Conservation (phyloP, 2,888 invertebrate species). For the Acrobasis suavella region DNA sequence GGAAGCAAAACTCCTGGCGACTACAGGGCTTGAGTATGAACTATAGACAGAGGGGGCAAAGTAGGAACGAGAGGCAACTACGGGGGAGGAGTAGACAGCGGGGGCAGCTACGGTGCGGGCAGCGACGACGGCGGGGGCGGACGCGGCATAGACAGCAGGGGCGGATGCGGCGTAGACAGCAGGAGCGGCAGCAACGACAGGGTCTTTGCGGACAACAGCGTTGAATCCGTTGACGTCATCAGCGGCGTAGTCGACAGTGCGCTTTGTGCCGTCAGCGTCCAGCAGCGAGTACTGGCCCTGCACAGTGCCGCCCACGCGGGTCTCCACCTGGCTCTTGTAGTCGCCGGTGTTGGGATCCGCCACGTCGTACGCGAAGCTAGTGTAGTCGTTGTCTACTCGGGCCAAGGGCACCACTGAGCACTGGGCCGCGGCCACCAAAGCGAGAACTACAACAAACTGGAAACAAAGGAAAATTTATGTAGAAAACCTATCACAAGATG, state of each 20-base stretch:
- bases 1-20: constrained; percentile 28
- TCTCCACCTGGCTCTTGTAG: constrained; percentile 79
- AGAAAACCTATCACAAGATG: too few species aligned
- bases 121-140: constrained; percentile 30
- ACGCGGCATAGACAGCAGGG: constrained; percentile 30
- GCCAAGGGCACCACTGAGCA: constrained; percentile 60
- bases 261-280: constrained; percentile 79
- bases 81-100: constrained; percentile 29
- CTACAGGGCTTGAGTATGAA: constrained; percentile 30
- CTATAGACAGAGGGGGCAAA: constrained; percentile 37
- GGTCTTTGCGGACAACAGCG: constrained; percentile 79
- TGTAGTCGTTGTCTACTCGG: constrained; percentile 58
- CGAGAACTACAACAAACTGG: constrained; percentile 64
- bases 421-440: constrained; percentile 58
- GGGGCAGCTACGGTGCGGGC: constrained; percentile 28
- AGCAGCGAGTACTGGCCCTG: constrained; percentile 79
- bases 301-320: constrained; percentile 73
- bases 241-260: constrained; percentile 80
- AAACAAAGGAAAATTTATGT: constrained; percentile 34
- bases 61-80: constrained; percentile 38
- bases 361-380: constrained; percentile 78
- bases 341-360: constrained; percentile 81
- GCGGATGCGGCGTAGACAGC: constrained; percentile 39
- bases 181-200: constrained; percentile 53
- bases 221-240: constrained; percentile 79